Conservation (phyloP, 2,113 vertebrate species). For the Equus przewalskii region DNA sequence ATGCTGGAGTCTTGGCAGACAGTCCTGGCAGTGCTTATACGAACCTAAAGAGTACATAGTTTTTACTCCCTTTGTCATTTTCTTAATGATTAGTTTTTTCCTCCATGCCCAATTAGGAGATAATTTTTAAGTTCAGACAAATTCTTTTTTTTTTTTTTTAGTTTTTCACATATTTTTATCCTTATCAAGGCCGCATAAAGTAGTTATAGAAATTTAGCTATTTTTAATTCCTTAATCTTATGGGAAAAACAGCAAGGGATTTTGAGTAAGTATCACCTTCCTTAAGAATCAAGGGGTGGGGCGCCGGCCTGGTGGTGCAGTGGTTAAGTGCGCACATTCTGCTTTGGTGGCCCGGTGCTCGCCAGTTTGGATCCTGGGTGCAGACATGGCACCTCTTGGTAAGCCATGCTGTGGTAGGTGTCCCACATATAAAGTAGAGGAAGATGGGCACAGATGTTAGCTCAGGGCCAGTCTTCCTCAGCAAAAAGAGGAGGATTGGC, state of each 20-base stretch:
- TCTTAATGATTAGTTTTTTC: not conserved
- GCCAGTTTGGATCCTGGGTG: too few species aligned
- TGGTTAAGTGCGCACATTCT: too few species aligned
- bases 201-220: not conserved
- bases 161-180: conserved; percentile 6
- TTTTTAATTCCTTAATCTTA: conserved; percentile 38
- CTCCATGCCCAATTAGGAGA: not conserved
- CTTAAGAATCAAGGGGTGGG: not conserved
- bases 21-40: not conserved
- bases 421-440: too few species aligned
- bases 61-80: not conserved
- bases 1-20: not conserved
- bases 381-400: too few species aligned
- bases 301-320: too few species aligned
- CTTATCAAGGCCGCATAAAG: not conserved
- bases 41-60: not conserved
- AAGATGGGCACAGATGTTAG: too few species aligned
- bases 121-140: not conserved
- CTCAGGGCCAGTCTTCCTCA: too few species aligned
- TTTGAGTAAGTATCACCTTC: not conserved
- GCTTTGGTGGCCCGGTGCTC: too few species aligned
- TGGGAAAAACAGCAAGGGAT: not conserved
- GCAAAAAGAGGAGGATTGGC: too few species aligned
- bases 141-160: not conserved
- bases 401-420: too few species aligned